Percentiles rank a stretch among this genome's conserved stretches.
phyloP scores from a whole-genome alignment of 2,113 vertebrate genomes.

The Clarias gariepinus region DNA sequence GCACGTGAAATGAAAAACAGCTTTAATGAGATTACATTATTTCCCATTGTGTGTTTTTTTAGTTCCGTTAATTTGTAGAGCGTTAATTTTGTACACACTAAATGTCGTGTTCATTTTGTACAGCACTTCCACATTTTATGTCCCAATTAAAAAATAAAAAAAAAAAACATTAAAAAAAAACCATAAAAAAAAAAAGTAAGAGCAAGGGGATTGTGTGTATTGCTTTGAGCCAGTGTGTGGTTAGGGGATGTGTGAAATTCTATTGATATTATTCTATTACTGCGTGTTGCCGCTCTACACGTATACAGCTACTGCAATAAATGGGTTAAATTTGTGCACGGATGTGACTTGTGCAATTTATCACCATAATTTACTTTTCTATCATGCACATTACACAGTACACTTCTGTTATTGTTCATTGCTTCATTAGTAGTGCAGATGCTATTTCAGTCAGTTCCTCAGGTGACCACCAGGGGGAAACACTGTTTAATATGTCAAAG shows the following conservation, averaged over 20 bases:
- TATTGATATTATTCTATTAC: slow-evolving; percentile 92
- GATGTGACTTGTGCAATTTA: slow-evolving; percentile 71
- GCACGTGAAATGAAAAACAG: slow-evolving; percentile 82
- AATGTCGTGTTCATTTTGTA: slow-evolving; percentile 83
- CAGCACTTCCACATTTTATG: slow-evolving; percentile 84
- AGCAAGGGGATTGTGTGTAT: slow-evolving; percentile 84
- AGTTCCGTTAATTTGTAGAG: slow-evolving; percentile 64
- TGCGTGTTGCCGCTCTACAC: slow-evolving; percentile 98
- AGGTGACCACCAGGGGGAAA: neutral
- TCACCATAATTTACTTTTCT: neutral
- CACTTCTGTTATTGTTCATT: neutral
- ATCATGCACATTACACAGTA: neutral
- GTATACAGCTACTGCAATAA: slow-evolving; percentile 99
- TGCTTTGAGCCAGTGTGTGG: slow-evolving; percentile 93
- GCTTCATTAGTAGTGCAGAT: neutral
- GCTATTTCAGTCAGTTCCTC: neutral
- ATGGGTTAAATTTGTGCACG: slow-evolving; percentile 90
- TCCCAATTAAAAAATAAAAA: slow-evolving; percentile 76
- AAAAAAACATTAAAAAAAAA: slow-evolving; percentile 65
- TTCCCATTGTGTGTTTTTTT: slow-evolving; percentile 76
- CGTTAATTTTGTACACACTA: slow-evolving; percentile 82
- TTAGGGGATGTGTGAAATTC: slow-evolving; percentile 93
- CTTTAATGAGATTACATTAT: slow-evolving; percentile 81
- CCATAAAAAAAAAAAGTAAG: slow-evolving; percentile 70
- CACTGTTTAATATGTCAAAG: neutral